Percentiles rank a stretch among this genome's conserved stretches.
Conservation (phyloP, 1,140 invertebrate genomes). For the Diplogasteroides magnus region DNA sequence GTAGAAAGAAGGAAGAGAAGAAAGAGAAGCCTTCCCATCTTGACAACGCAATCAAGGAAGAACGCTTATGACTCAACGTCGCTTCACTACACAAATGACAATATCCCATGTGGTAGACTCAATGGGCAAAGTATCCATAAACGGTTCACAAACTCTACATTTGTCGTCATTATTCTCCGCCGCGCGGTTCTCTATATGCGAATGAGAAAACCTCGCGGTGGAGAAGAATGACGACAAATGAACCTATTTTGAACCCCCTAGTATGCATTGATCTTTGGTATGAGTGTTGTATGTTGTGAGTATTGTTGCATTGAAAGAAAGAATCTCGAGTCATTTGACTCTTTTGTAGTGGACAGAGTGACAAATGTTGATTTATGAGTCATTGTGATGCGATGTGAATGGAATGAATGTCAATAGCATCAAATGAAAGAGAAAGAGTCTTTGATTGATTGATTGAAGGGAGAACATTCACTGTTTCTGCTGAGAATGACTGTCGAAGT, state of each 20-base stretch:
- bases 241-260: too few relatives aligned
- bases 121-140: too few relatives aligned
- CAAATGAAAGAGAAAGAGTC: conserved; percentile 1
- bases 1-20: conserved; percentile 9
- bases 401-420: background rate
- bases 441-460: too few relatives aligned
- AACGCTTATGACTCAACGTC: background rate
- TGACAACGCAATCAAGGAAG: background rate
- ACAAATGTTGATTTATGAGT: background rate
- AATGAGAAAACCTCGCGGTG: too few relatives aligned
- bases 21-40: conserved; percentile 1
- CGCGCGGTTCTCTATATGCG: too few relatives aligned
- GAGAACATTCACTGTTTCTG: too few relatives aligned
- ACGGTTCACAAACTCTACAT: too few relatives aligned
- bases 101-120: background rate
- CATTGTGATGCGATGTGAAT: background rate
- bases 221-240: too few relatives aligned
- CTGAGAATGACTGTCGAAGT: too few relatives aligned
- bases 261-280: too few relatives aligned
- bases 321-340: background rate
- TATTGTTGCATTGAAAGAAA: background rate
- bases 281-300: background rate
- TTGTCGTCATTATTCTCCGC: too few relatives aligned
- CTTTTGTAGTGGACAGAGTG: background rate
- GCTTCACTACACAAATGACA: background rate